Conservation (phyloP, 23 tunicate genomes). For the Styela clava region DNA sequence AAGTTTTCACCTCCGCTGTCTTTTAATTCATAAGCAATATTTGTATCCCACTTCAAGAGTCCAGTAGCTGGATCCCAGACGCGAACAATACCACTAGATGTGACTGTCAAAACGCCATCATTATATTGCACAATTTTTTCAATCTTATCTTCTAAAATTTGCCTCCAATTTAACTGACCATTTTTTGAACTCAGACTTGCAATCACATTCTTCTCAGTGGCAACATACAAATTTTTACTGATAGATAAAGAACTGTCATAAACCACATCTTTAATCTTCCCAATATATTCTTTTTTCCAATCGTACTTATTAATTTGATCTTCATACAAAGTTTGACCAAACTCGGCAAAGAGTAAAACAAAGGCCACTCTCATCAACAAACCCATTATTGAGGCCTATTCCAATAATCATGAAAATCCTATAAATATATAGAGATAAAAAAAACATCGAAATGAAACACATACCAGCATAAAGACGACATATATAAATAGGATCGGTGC, state of each 20-base stretch:
- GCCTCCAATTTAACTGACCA: conserved; percentile 59
- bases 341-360: not conserved
- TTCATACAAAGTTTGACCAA: conserved; percentile 55
- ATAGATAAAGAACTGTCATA: conserved; percentile 52
- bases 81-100: conserved; percentile 40
- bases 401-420: no score
- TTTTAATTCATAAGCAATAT: conserved; percentile 8
- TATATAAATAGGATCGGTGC: no score
- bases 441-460: no score
- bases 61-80: conserved; percentile 58
- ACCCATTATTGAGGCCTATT: no score
- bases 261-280: conserved; percentile 39
- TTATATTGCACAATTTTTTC: conserved; percentile 42
- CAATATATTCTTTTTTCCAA: conserved; percentile 88
- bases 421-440: no score
- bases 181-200: conserved; percentile 43
- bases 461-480: no score
- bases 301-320: conserved; percentile 96
- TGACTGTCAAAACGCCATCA: conserved; percentile 49
- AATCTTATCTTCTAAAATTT: conserved; percentile 17
- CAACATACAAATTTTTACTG: conserved; percentile 47
- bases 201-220: conserved; percentile 40
- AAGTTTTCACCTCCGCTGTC: conserved; percentile 23
- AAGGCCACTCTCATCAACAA: no score
- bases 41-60: conserved; percentile 59